Evolutionary conservation across 2,797 vertebrate genomes (phyloP), one percentile per base, ranked within the genome.

Genomic region (Cetoscarus ocellatus): DNA sequence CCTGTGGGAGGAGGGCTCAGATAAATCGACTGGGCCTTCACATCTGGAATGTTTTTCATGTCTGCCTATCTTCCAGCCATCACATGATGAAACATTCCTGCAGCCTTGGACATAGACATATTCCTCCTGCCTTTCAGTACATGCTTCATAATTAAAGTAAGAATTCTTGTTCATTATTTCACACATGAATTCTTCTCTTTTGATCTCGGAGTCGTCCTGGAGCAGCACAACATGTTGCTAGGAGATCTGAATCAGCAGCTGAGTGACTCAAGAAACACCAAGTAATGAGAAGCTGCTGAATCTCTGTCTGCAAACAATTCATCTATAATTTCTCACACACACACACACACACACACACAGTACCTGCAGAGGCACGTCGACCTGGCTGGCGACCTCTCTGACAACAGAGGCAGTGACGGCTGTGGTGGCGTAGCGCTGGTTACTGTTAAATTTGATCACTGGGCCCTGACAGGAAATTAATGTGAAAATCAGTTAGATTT

Each of bases 371-470:
- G 97, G 97, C 34, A 99, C 96, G 0, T 71, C 85, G 0, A 97
- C 96, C 0, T 38, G 89, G 4, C 66, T 53, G 0, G 96, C 98
- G 1, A 99, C 94, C 86, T 98, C 96, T 59, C 96, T 89, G 73
- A 99, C 61, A 10, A 99, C 17, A 0, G 96, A 90, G 77, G 97
- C 97, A 0, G 97, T 98, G 73, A 99, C 94, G 0, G 97, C 97
- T 0, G 96, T 99, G 1, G 97, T 98, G 76, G 98, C 97, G 0
- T 99, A 99, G 74, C 97, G 97, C 82, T 99, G 98, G 88, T 97
- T 98, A 84, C 95, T 98, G 94, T 98, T 99, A 90, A 98, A 98
- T 90, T 99, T 99, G 82, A 99, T 95, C 71, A 96, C 96, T 0
- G 98, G 98, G 13, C 98, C 98, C 98, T 99, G 90, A 7, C 53